phyloP scores from a whole-genome alignment of 2,888 invertebrate genomes.

The Daptonema setosum region DNA sequence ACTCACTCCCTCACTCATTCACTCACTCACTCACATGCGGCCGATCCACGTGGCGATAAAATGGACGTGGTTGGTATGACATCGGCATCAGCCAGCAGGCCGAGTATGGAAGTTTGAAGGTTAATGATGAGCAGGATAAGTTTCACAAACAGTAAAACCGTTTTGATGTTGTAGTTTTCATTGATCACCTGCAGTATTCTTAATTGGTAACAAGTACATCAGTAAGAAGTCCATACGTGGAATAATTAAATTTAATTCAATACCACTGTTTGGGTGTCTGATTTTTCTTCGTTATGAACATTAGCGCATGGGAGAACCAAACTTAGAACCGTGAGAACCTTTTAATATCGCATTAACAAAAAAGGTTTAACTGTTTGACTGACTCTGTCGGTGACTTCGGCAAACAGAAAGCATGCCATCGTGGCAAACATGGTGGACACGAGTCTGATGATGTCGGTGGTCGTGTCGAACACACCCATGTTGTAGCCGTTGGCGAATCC shows the following conservation, averaged over 20 bases:
- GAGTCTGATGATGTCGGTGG: not conserved
- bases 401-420: not conserved
- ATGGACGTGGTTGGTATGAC: not conserved
- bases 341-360: too few relatives aligned
- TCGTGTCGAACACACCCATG: not conserved
- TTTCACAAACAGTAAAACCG: not conserved
- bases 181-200: not conserved
- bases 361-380: too few relatives aligned
- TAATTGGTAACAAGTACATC: too few relatives aligned
- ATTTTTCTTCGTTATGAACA: too few relatives aligned
- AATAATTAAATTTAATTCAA: too few relatives aligned
- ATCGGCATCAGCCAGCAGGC: not conserved
- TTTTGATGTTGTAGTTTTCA: not conserved
- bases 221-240: too few relatives aligned
- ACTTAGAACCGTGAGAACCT: too few relatives aligned
- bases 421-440: not conserved
- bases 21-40: not conserved
- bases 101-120: not conserved
- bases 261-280: too few relatives aligned
- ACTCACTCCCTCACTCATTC: too few relatives aligned
- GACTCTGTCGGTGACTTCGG: not conserved
- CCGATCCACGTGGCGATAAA: not conserved
- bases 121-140: not conserved
- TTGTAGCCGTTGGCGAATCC: not conserved
- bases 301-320: too few relatives aligned